Base-by-base conservation (phyloP, 2,113 vertebrate species). In the Climacteris rufus region DNA sequence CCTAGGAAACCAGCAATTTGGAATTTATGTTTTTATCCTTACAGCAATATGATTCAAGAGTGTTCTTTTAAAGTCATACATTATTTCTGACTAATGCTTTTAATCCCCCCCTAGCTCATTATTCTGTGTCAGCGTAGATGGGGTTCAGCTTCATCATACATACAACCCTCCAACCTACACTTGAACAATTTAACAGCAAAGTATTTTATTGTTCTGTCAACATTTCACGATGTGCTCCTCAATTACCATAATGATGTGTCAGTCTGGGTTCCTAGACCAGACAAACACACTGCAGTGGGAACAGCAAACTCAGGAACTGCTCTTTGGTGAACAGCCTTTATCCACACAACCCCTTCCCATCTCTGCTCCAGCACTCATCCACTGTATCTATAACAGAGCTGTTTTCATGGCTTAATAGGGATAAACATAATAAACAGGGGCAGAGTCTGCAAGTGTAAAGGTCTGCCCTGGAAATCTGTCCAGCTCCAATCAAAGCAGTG, bases 21-120 rank as follows among this genome's bases (percentile, higher is more conserved):
- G 15, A 84, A 89, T 79, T 89, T 56, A 81, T n/a, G 21, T 85
- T 94, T 82, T 82, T 76, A 91, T 44, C 45, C 28, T 89, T 60
- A 87, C 10, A 75, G 61, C 22, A 84, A 35, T 66, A 53, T 27
- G 59, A 90, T 61, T 90, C 50, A 40, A 75, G 66, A 70, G 8
- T n/a, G 65, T n/a, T 87, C 76, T 89, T 84, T 72, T 53, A 35
- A 93, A 87, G 40, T 30, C 18, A 44, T 28, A 24, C 21, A 65
- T 95, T 84, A 76, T 79, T 79, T 96, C 74, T 94, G 87, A 89
- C 53, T 94, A 94, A 89, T 39, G 69, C 27, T 91, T 92, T 89
- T 87, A 80, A 84, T 89, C 20, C 28, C 42, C 14, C 33, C 89
- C 84, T n/a, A 31, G 25, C 75, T 91, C 81, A 79, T 64, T 87